A percentile compares a stretch with the other conserved stretches of the same genome.
phyloP scores from a whole-genome alignment of 2,888 invertebrate species.

The Standfussiana lucernea region DNA sequence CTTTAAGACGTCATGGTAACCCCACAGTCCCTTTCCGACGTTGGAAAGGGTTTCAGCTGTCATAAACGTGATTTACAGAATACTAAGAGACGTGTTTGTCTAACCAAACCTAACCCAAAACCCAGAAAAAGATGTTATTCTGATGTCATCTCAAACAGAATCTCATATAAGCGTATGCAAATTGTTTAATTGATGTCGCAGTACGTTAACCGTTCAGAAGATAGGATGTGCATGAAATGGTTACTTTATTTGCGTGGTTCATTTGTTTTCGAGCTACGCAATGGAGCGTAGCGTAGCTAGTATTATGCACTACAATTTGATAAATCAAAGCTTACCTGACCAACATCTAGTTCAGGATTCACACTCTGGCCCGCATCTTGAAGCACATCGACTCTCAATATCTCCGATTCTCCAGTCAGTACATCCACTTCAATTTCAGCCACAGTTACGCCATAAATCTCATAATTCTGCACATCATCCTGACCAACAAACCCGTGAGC shows the following conservation, averaged over 20 bases:
- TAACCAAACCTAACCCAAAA: background rate
- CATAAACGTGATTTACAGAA: too few relatives aligned
- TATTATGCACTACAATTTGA: too few relatives aligned
- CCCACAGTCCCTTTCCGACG: too few relatives aligned
- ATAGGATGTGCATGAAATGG: background rate
- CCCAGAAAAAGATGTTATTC: background rate
- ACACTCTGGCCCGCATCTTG: slow-evolving; percentile 92
- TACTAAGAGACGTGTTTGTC: background rate
- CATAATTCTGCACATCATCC: slow-evolving; percentile 66
- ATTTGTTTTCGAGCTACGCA: background rate
- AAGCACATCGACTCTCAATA: slow-evolving; percentile 91
- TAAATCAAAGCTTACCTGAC: slow-evolving; percentile 85
- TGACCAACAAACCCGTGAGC: slow-evolving; percentile 67
- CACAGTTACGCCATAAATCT: slow-evolving; percentile 89
- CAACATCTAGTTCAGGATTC: slow-evolving; percentile 92
- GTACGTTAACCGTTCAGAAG: background rate
- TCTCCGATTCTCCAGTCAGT: slow-evolving; percentile 92
- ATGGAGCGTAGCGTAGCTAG: background rate
- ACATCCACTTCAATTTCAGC: slow-evolving; percentile 93
- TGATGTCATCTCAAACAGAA: background rate
- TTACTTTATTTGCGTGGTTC: background rate
- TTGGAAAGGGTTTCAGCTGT: background rate
- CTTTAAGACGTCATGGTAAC: too few relatives aligned
- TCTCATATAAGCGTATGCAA: background rate
- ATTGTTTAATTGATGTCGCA: background rate